Percentiles rank a stretch among this genome's conserved stretches.
phyloP scores from a whole-genome alignment of 2,797 vertebrate species.

The Platyrinchus mystaceus region DNA sequence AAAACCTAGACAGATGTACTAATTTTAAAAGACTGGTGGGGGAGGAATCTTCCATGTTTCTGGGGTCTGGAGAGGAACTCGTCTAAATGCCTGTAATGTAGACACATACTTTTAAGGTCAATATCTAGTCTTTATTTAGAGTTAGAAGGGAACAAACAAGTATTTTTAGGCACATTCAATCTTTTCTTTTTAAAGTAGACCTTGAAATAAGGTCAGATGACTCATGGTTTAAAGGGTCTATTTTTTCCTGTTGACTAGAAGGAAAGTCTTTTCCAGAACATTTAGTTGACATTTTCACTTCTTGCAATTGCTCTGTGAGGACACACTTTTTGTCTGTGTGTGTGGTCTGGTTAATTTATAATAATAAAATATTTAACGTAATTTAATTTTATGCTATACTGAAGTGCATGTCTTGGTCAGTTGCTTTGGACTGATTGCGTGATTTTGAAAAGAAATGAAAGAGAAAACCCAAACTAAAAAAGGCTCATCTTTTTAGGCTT shows the following conservation, averaged over 20 bases:
- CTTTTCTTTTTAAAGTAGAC: not conserved
- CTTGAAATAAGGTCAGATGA: not conserved
- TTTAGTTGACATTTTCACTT: not conserved
- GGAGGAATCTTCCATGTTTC: not conserved
- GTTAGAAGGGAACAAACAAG: not conserved
- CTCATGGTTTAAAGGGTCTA: not conserved
- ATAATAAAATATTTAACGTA: not conserved
- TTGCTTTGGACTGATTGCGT: not conserved
- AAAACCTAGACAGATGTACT: not conserved
- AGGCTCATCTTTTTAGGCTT: not conserved
- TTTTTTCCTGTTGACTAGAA: not conserved
- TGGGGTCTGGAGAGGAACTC: not conserved
- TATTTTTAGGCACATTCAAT: not conserved
- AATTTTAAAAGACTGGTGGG: not conserved
- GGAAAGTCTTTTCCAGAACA: not conserved
- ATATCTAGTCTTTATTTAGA: not conserved
- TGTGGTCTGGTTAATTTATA: not conserved
- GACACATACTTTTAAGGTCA: not conserved
- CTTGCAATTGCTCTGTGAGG: not conserved
- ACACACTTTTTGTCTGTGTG: accelerated
- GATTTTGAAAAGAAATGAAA: not conserved
- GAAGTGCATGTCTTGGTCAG: not conserved
- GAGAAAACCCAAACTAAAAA: too few relatives aligned
- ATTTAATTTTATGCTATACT: not conserved
- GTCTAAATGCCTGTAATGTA: not conserved